Evolutionary conservation across 2,113 vertebrate genomes (phyloP), one percentile per base, ranked within the genome.

Genomic region (Alexandromys fortis): DNA sequence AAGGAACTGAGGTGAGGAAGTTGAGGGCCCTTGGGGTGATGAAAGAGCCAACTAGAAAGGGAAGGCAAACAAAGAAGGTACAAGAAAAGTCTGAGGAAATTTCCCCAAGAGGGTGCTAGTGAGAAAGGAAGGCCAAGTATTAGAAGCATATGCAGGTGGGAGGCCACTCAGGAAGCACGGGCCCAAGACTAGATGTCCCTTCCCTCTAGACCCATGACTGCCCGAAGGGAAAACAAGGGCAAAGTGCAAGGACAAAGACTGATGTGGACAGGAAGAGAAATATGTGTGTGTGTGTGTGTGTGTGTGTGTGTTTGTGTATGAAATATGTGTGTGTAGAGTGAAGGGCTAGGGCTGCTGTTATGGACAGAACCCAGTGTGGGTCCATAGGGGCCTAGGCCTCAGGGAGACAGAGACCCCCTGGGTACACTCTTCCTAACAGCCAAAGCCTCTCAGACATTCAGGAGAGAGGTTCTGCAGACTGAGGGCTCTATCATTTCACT

Each of bases 71-170:
- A 63, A 55, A 45, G 47, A 35, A 58, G 22, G 79, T 45, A 7
- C 33, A 35, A 89, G 79, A 82, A 58, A 83, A 91, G n/a, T 92
- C 35, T 58, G 73, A 91, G 63, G 94, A 76, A 52, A 94, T 79
- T 90, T 95, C 35, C 73, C 82, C 33, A 89, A 93, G 95, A 35
- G 45, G 82, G 30, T 94, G 86, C 91, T 52, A 91, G 38, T 83
- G 77, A 63, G 87, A 85, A 95, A 96, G 91, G 75, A 26, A 94
- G 91, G 93, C 63, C 35, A 72, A 28, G 52, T 77, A 97, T 83
- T 83, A 52, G 70, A 35, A 90, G 30, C 90, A 21, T 47, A 72
- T 93, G 73, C 19, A 65, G 75, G 93, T 55, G 49, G 65, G 89
- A 83, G 83, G 86, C 86, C 96, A 92, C n/a, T 83, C 72, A 68